Base-by-base conservation (phyloP, 2,113 vertebrate species). In the Dipodomys ordii region DNA sequence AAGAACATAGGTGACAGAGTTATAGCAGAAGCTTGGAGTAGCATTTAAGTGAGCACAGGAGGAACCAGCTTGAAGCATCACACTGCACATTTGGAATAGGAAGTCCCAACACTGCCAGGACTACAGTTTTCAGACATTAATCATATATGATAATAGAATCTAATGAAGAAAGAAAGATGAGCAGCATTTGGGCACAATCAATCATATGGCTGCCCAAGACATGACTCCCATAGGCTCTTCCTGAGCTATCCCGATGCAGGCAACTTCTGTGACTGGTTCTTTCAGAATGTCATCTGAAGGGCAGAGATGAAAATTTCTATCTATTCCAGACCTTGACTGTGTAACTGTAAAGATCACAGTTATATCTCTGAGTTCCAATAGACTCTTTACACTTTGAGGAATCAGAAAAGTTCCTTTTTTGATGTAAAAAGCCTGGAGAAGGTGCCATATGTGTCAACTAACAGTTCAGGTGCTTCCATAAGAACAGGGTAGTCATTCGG, bases 121-220 rank as follows among this genome's bases (percentile, higher is more conserved):
- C 60, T 65, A 84, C 49, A 77, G 74, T 68, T 91, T 91, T 91
- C 80, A 93, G 80, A 76, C 44, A 44, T 72, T 79, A 86, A 53
- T 79, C 49, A 62, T 32, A 83, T 67, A 72, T 67, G 78, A 80
- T 88, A 88, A 88, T 27, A 6, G 65, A 65, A 53, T 92, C 79
- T 90, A 76, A 88, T 74, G 69, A 35, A 65, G 74, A 91, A 90
- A 68, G 80, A 76, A 94, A 95, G 73, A 83, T 7, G 57, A 60
- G 53, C 13, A 72, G 30, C 46, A 80, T 67, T 88, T 95, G 76
- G 88, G 64, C 7, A 77, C 19, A 88, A 32, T 93, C 81, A 82
- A 93, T 90, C 93, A 86, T 46, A 73, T 46, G 69, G 35, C 73
- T 1, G 20, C 46, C 46, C 77, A 84, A 85, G 76, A 57, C 79